Evolutionary conservation across 2,797 vertebrate genomes (phyloP).

Genomic region (Uromys caudimaculatus): DNA sequence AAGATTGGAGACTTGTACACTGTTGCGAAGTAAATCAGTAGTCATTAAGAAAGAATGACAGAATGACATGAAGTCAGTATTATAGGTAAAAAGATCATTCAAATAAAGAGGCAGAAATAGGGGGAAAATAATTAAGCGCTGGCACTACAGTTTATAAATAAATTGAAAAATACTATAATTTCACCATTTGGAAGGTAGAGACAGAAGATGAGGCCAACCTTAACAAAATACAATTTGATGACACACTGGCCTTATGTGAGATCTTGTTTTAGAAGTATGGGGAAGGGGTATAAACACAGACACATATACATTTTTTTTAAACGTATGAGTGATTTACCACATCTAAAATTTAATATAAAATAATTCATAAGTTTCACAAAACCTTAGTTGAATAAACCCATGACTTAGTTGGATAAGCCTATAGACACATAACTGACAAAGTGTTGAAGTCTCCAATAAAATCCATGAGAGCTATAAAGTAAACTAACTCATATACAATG

Average conservation of each 20-base stretch:
- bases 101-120: neutral
- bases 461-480: neutral
- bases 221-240: neutral
- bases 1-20: neutral
- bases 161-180: neutral
- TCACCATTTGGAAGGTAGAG: neutral
- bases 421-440: neutral
- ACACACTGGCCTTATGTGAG: neutral
- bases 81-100: neutral
- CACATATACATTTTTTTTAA: neutral
- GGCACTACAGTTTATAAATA: neutral
- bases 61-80: neutral
- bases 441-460: neutral
- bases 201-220: neutral
- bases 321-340: neutral
- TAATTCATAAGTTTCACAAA: neutral
- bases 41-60: neutral
- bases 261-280: neutral
- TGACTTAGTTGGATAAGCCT: neutral
- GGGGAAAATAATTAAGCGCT: neutral
- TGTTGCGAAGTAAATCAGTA: neutral
- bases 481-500: neutral
- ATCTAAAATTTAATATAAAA: neutral
- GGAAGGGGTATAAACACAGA: neutral
- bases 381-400: neutral